Evolutionary conservation across 2,113 vertebrate genomes (phyloP), one percentile per base, ranked within the genome.

Genomic region (Tringa solitaria): DNA sequence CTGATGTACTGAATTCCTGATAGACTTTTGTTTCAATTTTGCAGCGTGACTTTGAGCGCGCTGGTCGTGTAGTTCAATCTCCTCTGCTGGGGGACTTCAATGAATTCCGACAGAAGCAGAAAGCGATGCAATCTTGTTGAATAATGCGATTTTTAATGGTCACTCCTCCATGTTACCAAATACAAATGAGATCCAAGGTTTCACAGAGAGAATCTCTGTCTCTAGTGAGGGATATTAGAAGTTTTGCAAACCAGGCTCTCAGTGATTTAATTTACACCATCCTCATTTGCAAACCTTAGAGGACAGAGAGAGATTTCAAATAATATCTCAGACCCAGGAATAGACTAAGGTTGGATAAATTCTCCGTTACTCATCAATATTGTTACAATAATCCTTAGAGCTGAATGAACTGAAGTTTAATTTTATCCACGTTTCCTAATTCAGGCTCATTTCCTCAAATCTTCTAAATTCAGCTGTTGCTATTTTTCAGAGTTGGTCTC

Each of bases 1-100:
- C 3, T 53, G 86, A 93, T 57, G 90, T 33, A 79, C 64, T 54
- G 60, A 95, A 95, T 87, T 89, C 85, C 91, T 92, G 79, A 92
- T 57, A 79, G 80, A 92, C 84, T 76, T 93, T 85, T 95, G 92
- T 87, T 91, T 84, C 92, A 75, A 88, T 97, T 92, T 79, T 76
- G 83, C 94, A 64, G 80, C 1, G 1, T 92, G 69, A 91, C 88
- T 89, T 92, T 61, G 92, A 96, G 81, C 83, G 61, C 76, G 56
- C 65, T 46, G n/a, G 60, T 30, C 68, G 48, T 64, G 43, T 12
- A 72, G 80, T 33, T 92, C 94, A 95, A 76, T 87, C 81, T 93
- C 53, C 78, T 37, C 74, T 51, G 65, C 91, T 94, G 54, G 74
- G 64, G 74, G 45, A 89, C 46, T 82, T 87, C 61, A 75, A 46